Evolutionary conservation across 1,140 invertebrate species (phyloP).

Genomic region (Eriocheir sinensis): DNA sequence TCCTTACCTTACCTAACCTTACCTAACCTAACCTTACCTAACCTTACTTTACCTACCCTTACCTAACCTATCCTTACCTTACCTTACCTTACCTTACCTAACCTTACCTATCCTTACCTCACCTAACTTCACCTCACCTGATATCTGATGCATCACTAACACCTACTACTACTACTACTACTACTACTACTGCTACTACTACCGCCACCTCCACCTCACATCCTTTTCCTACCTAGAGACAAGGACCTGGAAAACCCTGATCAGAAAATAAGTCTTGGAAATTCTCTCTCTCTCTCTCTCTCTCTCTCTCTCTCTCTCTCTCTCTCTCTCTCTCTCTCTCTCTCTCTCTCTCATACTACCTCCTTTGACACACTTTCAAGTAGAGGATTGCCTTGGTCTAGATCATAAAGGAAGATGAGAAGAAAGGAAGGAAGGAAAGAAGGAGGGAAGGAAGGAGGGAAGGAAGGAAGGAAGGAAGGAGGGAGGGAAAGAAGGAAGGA

Average conservation of each 20-base stretch:
- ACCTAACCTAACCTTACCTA: too few species aligned
- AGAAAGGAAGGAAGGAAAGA: not conserved
- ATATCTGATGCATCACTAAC: too few species aligned
- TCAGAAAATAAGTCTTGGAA: too few species aligned
- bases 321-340: not conserved
- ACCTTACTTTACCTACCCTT: too few species aligned
- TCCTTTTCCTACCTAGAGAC: not conserved
- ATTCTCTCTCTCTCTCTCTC: constrained; percentile 5
- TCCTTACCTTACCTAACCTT: too few species aligned
- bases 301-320: not conserved
- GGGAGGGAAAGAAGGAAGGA: not conserved
- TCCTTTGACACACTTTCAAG: not conserved
- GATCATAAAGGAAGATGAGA: not conserved
- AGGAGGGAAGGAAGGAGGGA: not conserved
- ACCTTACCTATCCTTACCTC: too few species aligned
- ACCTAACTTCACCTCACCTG: too few species aligned
- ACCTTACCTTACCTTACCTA: too few species aligned
- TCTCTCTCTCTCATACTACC: not conserved
- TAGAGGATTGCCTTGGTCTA: not conserved
- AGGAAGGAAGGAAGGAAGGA: not conserved
- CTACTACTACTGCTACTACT: not conserved
- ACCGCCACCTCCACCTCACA: not conserved
- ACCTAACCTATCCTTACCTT: too few species aligned
- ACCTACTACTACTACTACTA: not conserved
- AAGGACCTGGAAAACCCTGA: too few species aligned